Base-by-base conservation (phyloP, 2,113 vertebrate genomes). In the Phainopepla nitens region DNA sequence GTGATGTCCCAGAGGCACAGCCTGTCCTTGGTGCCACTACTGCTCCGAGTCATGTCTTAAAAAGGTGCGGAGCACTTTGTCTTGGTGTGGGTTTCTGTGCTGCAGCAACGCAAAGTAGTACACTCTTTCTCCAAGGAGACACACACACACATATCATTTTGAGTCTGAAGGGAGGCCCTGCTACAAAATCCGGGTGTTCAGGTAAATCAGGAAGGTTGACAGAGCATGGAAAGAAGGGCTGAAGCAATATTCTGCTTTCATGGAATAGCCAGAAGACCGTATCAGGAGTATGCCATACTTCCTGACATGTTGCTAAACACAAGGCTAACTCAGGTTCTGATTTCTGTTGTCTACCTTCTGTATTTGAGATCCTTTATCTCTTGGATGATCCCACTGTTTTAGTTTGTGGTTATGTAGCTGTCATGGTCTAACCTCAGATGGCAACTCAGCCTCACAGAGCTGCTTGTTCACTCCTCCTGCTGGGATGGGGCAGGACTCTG, bases 391-490 rank as follows among this genome's bases (percentile, higher is more conserved):
- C 4, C 13, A 6, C 0, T 21, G 23, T 31, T 89, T 82, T 36
- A 28, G 45, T 56, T 86, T 44, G 47, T 42, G 11, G 9, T 49
- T 60, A 4, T 2, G 8, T 51, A 60, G 36, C 28, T 81, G 36
- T 39, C 0, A 0, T 51, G 45, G 39, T 51, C 44, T 24, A 51
- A 51, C 23, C 33, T 89, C 33, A n/a, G 45, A 3, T 44, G 36
- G 16, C 39, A 29, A 4, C 28, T 73, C 51, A 39, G 28, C 45
- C 28, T 65, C 28, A 21, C 23, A 17, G 15, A 29, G 45, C 45
- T 75, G 33, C 77, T 66, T 0, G 0, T 33, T 82, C 23, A 22
- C 25, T 57, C 9, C 41, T 13, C 6, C 4, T 0, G 2, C 9
- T 53, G 61, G 45, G 39, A 51, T 60, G n/a, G 39, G 5, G n/a